Evolutionary conservation across 2,797 vertebrate genomes (phyloP).

Genomic region (Rhadinocentrus ornatus): DNA sequence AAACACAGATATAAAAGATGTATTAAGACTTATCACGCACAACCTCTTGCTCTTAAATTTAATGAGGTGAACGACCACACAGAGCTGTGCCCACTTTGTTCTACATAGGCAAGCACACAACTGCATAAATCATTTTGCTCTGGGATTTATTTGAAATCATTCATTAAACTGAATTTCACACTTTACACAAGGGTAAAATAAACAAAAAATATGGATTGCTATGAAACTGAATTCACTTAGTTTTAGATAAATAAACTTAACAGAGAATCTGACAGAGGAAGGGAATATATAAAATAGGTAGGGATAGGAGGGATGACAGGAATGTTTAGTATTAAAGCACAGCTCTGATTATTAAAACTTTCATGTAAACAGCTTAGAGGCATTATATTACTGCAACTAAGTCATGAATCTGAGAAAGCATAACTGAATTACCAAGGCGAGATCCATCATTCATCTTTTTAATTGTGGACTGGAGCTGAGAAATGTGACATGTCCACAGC

Average conservation of each 20-base stretch:
- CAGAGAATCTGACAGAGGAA: constrained; percentile 22
- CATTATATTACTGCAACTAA: constrained; percentile 46
- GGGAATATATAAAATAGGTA: constrained; percentile 18
- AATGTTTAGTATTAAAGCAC: constrained; percentile 27
- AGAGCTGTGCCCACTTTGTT: constrained; percentile 25
- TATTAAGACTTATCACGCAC: constrained; percentile 41
- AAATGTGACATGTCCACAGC: constrained; percentile 39
- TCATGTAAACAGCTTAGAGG: constrained; percentile 57
- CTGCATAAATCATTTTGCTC: constrained; percentile 50
- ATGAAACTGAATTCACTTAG: constrained; percentile 56
- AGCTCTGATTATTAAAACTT: constrained; percentile 53
- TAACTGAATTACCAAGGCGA: constrained; percentile 55
- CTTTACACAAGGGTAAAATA: constrained; percentile 48
- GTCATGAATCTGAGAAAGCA: constrained; percentile 58
- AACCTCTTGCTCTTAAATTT: constrained; percentile 37
- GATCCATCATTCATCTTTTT: constrained; percentile 56
- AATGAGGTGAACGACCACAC: constrained; percentile 51
- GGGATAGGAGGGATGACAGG: constrained; percentile 17
- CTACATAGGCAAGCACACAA: constrained; percentile 29
- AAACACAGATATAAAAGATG: constrained; percentile 36
- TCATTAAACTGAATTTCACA: constrained; percentile 74
- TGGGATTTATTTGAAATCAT: constrained; percentile 67
- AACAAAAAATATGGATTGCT: constrained; percentile 47
- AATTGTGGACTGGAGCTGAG: constrained; percentile 51
- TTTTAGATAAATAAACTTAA: constrained; percentile 50